Evolutionary conservation across 2,888 invertebrate species (phyloP).

Genomic region (Harmothoe impar): DNA sequence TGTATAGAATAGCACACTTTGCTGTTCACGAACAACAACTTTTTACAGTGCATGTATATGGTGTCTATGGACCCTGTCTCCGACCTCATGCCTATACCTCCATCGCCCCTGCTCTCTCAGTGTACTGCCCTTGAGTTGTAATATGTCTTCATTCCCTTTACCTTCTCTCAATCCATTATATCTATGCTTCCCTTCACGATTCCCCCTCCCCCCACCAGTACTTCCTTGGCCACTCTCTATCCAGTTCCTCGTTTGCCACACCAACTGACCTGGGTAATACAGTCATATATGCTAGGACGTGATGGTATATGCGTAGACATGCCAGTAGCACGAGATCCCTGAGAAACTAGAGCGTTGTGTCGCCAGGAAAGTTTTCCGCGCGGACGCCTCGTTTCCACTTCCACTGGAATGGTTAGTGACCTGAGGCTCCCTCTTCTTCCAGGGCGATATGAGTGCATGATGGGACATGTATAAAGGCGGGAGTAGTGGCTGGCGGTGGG

Average conservation of each 20-base stretch:
- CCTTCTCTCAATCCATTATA: too few relatives aligned
- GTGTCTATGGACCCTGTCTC: too few relatives aligned
- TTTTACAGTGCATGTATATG: too few relatives aligned
- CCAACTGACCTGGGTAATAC: neutral
- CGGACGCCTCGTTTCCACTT: neutral
- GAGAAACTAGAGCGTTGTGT: neutral
- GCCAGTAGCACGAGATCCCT: neutral
- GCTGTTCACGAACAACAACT: too few relatives aligned
- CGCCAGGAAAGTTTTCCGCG: constrained; percentile 31
- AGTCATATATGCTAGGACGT: neutral
- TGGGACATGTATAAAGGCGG: neutral
- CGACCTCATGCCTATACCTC: too few relatives aligned
- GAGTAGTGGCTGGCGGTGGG: neutral
- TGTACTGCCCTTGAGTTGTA: too few relatives aligned
- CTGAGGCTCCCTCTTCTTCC: neutral
- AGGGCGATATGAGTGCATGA: neutral
- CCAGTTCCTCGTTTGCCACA: constrained; percentile 12
- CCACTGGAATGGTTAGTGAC: neutral
- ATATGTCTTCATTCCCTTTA: neutral
- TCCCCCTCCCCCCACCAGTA: neutral
- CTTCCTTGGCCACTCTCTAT: neutral
- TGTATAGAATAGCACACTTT: too few relatives aligned
- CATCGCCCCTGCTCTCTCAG: too few relatives aligned
- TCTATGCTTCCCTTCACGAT: too few relatives aligned
- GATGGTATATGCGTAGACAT: neutral